Conservation (phyloP, 2,888 invertebrate species). For the Perizoma affinitatum region DNA sequence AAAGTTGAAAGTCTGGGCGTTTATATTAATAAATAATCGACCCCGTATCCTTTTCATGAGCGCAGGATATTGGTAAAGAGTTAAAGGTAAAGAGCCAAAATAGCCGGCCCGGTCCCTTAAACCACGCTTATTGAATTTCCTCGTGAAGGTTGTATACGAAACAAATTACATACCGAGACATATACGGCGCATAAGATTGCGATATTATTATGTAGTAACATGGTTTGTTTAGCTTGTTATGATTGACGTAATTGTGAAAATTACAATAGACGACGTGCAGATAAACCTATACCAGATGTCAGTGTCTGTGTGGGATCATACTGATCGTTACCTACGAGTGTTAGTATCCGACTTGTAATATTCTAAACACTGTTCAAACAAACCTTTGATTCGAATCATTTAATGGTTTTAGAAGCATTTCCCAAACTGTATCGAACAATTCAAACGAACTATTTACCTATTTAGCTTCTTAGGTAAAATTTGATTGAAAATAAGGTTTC, state of each 20-base stretch:
- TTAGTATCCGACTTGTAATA: slow-evolving; percentile 15
- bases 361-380: slow-evolving; percentile 16
- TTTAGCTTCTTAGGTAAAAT: background rate
- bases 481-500: background rate
- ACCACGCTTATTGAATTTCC: slow-evolving; percentile 30
- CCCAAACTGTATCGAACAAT: slow-evolving; percentile 5
- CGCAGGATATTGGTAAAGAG: slow-evolving; percentile 28
- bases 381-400: slow-evolving; percentile 18
- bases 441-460: slow-evolving; percentile 1
- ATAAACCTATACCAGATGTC: slow-evolving; percentile 27
- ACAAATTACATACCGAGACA: slow-evolving; percentile 22
- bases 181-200: slow-evolving; percentile 24
- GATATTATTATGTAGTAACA: slow-evolving; percentile 33
- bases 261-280: slow-evolving; percentile 28
- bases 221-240: slow-evolving; percentile 28
- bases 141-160: slow-evolving; percentile 29
- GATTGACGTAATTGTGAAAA: slow-evolving; percentile 37
- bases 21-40: slow-evolving; percentile 37
- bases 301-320: slow-evolving; percentile 16
- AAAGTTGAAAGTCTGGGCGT: slow-evolving; percentile 25
- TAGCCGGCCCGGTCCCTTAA: slow-evolving; percentile 26
- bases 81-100: slow-evolving; percentile 30
- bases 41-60: slow-evolving; percentile 28
- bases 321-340: slow-evolving; percentile 17
- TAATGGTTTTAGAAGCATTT: slow-evolving; percentile 8